phyloP scores from a whole-genome alignment of 2,113 vertebrate species.

The Melanocharis versteri region DNA sequence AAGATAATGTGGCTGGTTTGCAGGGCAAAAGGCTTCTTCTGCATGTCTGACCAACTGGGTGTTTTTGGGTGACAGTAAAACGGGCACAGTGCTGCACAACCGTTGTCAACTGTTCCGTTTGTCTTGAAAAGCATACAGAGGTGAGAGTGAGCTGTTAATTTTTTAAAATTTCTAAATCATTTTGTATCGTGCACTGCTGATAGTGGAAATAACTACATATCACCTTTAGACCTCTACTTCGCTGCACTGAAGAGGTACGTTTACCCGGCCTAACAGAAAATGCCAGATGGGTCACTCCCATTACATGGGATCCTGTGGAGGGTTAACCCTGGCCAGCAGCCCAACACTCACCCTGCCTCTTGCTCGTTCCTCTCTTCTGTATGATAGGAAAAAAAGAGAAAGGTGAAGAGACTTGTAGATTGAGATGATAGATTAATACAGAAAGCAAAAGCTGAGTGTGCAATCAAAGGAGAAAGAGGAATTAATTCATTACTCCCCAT shows the following conservation, averaged over 20 bases:
- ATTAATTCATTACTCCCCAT: background rate
- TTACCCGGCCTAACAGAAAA: background rate
- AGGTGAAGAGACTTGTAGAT: background rate
- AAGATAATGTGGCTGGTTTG: background rate
- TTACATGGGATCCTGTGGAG: background rate
- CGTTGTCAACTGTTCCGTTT: background rate
- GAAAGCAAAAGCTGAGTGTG: background rate
- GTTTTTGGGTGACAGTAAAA: background rate
- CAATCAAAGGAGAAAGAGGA: background rate
- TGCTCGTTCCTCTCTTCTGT: rapidly evolving
- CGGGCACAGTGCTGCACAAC: background rate
- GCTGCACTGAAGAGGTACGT: background rate
- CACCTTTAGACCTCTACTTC: background rate
- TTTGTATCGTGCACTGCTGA: background rate
- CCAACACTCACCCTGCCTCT: background rate
- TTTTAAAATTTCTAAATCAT: background rate
- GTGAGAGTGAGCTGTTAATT: background rate
- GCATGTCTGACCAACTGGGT: background rate
- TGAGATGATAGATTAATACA: background rate
- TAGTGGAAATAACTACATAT: background rate
- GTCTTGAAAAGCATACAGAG: background rate
- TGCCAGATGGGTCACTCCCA: background rate
- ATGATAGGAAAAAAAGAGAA: background rate
- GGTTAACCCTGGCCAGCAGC: background rate
- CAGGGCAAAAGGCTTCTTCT: background rate